Conservation (phyloP, 2,113 vertebrate species). For the Sciurus niger region DNA sequence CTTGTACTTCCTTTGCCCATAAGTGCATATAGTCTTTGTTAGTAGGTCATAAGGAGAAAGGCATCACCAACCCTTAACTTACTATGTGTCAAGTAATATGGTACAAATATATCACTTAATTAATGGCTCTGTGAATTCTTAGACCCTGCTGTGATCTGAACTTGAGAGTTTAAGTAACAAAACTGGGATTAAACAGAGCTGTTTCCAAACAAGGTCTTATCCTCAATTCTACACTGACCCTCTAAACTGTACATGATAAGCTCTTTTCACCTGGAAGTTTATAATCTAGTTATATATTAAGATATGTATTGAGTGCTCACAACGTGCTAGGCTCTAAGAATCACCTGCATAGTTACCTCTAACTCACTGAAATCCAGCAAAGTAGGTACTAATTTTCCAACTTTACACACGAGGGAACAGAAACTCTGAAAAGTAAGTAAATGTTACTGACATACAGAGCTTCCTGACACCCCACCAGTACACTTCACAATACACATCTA, state of each 20-base stretch:
- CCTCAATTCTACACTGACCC: neutral
- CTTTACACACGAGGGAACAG: neutral
- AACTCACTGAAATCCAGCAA: neutral
- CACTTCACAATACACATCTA: neutral
- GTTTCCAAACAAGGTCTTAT: neutral
- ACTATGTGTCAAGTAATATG: neutral
- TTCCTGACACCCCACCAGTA: neutral
- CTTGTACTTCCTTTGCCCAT: neutral
- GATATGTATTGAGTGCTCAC: neutral
- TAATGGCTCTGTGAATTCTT: neutral
- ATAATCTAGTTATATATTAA: slow-evolving; percentile 1
- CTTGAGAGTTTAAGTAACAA: neutral
- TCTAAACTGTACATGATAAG: neutral
- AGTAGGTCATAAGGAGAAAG: neutral
- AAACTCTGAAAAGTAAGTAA: neutral
- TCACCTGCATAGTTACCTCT: neutral
- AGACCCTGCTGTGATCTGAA: neutral
- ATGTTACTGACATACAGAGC: neutral
- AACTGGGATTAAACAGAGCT: neutral
- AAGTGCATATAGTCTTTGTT: neutral
- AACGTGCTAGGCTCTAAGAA: neutral
- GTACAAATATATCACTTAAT: neutral
- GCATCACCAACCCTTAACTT: neutral
- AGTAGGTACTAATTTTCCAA: neutral
- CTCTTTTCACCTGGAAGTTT: neutral